Conservation (phyloP, 2,888 invertebrate species). For the Tenthredo mesomela region DNA sequence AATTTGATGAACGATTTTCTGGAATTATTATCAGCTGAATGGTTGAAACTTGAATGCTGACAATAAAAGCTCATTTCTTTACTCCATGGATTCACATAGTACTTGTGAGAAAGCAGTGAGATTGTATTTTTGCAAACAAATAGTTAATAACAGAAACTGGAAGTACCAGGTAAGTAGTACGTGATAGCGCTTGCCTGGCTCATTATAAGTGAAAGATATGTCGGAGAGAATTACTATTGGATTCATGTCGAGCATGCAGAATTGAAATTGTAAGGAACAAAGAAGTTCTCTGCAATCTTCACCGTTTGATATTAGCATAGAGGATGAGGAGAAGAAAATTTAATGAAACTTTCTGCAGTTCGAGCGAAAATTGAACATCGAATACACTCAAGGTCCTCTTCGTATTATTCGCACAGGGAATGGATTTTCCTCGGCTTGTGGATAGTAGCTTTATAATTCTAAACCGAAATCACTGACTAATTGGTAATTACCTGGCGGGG, state of each 20-base stretch:
- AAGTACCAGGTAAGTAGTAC: neutral
- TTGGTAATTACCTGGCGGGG: neutral
- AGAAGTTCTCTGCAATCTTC: neutral
- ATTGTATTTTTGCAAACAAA: neutral
- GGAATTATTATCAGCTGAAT: neutral
- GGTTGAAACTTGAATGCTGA: neutral
- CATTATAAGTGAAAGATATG: neutral
- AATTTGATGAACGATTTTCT: neutral
- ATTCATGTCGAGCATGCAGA: neutral
- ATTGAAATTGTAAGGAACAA: neutral
- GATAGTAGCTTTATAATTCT: neutral
- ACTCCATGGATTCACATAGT: no score
- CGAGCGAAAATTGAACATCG: conserved; percentile 1
- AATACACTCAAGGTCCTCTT: neutral
- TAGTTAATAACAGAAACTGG: neutral
- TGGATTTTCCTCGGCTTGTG: neutral
- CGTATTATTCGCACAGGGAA: neutral
- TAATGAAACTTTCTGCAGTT: conserved; percentile 1
- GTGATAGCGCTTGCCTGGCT: neutral
- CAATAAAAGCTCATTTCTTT: neutral
- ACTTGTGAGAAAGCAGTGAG: no score
- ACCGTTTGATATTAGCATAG: neutral
- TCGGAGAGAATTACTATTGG: neutral
- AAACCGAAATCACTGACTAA: neutral
- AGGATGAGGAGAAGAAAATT: neutral